Percentiles rank a stretch among this genome's conserved stretches.
Conservation (phyloP, 2,113 vertebrate species). For the Cyanistes caeruleus region DNA sequence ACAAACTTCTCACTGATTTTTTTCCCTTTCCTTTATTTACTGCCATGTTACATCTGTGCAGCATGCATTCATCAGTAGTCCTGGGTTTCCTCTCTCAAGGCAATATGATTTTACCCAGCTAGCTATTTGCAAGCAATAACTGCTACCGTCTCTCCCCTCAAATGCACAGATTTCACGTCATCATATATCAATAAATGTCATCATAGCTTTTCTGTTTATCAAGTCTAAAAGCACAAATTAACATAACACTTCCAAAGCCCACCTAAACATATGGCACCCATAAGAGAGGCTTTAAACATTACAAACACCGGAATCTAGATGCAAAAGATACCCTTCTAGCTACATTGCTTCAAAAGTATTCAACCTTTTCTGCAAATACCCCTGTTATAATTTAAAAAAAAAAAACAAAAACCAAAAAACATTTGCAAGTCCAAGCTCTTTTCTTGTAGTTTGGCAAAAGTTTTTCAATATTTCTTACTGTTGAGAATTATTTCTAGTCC, state of each 20-base stretch:
- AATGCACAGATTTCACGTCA: background rate
- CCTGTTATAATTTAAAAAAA: background rate
- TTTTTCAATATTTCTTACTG: background rate
- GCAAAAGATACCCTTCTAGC: background rate
- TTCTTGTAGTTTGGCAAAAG: background rate
- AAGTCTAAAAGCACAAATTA: background rate
- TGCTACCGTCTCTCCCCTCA: accelerated
- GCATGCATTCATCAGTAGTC: background rate
- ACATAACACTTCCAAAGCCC: background rate
- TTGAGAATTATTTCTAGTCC: background rate
- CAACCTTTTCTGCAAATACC: background rate
- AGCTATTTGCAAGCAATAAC: background rate
- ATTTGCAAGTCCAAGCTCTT: background rate
- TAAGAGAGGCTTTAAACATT: background rate
- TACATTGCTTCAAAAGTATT: background rate
- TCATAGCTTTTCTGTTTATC: background rate
- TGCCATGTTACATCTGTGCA: background rate
- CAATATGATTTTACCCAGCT: background rate
- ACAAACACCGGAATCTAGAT: background rate
- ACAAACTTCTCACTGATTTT: background rate
- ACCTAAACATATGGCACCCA: accelerated
- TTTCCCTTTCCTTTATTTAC: background rate
- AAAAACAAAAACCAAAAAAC: no score
- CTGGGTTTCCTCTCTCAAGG: background rate
- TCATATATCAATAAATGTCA: background rate